A percentile compares a stretch with the other conserved stretches of the same genome.
Evolutionary conservation across 2,113 vertebrate species (phyloP).

Genomic region (Ammodramus savannarum): DNA sequence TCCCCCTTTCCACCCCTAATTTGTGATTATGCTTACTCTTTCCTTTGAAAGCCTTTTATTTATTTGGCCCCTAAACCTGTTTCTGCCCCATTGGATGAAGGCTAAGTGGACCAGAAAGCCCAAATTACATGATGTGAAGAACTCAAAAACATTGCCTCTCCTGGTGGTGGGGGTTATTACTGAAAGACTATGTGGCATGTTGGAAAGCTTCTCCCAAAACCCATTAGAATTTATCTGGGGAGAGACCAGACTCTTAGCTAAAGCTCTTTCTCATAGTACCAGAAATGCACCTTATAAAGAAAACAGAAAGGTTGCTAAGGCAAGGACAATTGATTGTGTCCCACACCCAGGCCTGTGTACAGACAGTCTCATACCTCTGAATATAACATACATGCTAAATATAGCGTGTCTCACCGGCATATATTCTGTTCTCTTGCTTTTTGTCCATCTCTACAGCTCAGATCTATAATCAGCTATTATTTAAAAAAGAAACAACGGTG

Average conservation of each 20-base stretch:
- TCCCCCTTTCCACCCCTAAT: background rate
- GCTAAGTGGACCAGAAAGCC: background rate
- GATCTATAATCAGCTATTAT: background rate
- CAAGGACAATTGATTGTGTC: background rate
- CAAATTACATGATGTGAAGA: background rate
- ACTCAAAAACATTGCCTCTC: background rate
- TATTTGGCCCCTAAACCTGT: background rate
- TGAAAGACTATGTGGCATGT: background rate
- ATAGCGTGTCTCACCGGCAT: background rate
- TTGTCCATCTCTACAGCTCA: background rate
- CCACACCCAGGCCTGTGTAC: background rate
- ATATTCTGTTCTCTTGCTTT: background rate
- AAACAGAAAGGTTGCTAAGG: background rate
- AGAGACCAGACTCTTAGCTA: background rate
- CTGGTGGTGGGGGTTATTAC: background rate
- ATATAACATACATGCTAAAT: background rate
- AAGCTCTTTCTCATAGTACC: background rate
- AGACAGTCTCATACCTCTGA: background rate
- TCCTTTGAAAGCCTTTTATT: background rate
- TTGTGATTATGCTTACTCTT: constrained; percentile 5
- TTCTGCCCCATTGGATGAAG: background rate
- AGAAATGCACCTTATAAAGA: background rate
- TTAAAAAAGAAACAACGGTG: background rate
- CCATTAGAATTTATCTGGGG: background rate
- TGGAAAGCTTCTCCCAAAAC: background rate